A percentile compares a stretch with the other conserved stretches of the same genome.
Evolutionary conservation across 2,888 invertebrate genomes (phyloP).

Genomic region (Choristoneura rosaceana): DNA sequence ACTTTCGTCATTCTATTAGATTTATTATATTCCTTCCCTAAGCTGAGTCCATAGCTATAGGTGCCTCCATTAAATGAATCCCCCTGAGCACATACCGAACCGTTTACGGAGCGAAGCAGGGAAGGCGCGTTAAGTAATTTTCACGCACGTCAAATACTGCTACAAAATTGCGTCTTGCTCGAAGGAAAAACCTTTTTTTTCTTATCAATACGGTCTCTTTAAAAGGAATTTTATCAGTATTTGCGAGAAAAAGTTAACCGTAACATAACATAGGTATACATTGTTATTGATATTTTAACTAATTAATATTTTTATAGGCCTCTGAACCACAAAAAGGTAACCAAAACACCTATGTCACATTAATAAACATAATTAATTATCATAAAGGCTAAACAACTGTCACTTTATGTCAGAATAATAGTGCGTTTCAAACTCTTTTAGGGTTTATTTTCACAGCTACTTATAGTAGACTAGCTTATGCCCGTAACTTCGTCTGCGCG

Average conservation of each 20-base stretch:
- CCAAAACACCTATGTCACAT: no score
- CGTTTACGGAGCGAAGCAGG: background rate
- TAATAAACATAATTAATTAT: no score
- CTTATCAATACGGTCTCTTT: background rate
- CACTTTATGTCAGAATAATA: no score
- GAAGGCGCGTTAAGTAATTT: constrained; percentile 12
- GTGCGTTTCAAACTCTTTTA: no score
- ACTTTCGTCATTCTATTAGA: background rate
- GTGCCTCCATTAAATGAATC: background rate
- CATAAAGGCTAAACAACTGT: no score
- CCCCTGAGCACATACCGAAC: background rate
- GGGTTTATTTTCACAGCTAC: no score
- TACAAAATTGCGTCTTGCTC: constrained; percentile 14
- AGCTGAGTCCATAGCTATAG: background rate
- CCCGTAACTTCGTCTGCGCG: no score
- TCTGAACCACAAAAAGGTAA: no score
- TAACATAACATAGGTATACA: background rate
- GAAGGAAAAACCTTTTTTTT: background rate
- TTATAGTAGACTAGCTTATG: no score
- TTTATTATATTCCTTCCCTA: background rate
- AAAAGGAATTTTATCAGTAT: background rate
- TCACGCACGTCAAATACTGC: constrained; percentile 14
- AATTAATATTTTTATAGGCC: no score
- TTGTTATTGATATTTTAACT: background rate
- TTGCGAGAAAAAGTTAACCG: background rate